Percentiles rank a stretch among this genome's conserved stretches.
These are phyloP conservation scores for Callipepla californica DNA, from an alignment of 2,113 vertebrate genomes.

Conservation along the genomic window DNA sequence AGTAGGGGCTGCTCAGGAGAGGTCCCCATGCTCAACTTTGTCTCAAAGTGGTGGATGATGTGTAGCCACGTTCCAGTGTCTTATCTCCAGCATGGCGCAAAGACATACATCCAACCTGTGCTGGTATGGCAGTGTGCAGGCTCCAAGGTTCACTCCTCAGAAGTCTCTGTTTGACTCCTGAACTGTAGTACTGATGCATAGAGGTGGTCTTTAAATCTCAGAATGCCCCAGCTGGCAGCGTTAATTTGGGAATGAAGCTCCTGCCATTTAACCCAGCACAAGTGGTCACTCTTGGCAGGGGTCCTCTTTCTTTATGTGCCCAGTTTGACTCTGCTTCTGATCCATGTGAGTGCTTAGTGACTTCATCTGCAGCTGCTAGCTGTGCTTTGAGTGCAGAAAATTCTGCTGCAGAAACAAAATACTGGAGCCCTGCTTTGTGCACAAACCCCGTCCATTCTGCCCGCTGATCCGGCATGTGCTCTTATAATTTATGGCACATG, in stretches of 20 bases:
- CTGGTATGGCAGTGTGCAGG: background rate
- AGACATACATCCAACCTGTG: fast-evolving
- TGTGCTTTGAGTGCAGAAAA: background rate
- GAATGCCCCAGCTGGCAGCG: background rate
- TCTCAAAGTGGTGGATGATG: background rate
- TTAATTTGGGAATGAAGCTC: background rate
- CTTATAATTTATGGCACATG: background rate
- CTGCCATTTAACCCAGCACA: background rate
- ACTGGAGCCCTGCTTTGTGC: background rate
- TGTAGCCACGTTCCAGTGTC: fast-evolving
- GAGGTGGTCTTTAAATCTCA: background rate
- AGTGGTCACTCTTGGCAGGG: background rate
- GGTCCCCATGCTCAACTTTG: background rate
- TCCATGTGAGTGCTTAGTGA: background rate
- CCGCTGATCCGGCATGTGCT: background rate
- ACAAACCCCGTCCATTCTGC: background rate
- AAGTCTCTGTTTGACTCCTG: background rate
- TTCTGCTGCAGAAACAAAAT: background rate
- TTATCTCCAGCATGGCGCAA: fast-evolving
- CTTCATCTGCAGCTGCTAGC: background rate
- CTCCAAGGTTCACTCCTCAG: background rate
- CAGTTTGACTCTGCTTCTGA: background rate
- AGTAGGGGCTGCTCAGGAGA: background rate
- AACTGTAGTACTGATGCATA: background rate
- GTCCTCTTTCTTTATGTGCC: background rate